A percentile compares a stretch with the other conserved stretches of the same genome.
These are phyloP conservation scores for Pipistrellus pipistrellus DNA, from an alignment of 2,797 vertebrate species.

Conservation along the genomic window DNA sequence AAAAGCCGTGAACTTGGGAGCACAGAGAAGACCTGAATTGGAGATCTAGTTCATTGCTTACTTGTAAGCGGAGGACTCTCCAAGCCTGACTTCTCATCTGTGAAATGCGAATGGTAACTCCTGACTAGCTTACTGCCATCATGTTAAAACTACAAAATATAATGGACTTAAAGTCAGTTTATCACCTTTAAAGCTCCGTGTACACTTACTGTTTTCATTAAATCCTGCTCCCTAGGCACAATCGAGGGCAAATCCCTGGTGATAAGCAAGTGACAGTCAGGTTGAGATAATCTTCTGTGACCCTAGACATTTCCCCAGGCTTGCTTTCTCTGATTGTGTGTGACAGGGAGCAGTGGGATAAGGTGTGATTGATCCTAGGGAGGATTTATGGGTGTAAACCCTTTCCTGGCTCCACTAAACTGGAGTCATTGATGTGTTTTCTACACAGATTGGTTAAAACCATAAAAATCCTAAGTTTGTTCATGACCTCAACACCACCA, in stretches of 20 bases:
- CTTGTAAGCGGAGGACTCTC: background rate
- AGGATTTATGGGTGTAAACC: background rate
- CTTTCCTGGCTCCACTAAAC: background rate
- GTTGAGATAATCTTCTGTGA: background rate
- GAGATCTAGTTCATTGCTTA: background rate
- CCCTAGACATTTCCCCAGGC: background rate
- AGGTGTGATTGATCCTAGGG: background rate
- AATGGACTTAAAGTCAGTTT: background rate
- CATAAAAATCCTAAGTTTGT: slow-evolving; percentile 1
- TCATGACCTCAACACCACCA: background rate
- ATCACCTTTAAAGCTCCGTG: background rate
- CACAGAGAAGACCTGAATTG: background rate
- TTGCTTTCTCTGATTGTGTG: slow-evolving; percentile 33
- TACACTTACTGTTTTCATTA: background rate
- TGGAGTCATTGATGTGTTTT: background rate
- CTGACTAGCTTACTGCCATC: background rate
- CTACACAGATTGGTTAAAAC: background rate
- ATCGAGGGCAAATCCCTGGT: background rate
- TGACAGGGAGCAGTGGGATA: background rate
- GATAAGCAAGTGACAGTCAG: background rate
- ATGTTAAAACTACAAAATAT: background rate
- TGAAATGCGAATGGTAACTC: background rate
- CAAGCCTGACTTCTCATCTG: background rate
- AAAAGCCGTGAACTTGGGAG: background rate
- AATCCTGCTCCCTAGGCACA: background rate